Conservation (phyloP, 2,113 vertebrate genomes). For the Melanostigma gelatinosum region DNA sequence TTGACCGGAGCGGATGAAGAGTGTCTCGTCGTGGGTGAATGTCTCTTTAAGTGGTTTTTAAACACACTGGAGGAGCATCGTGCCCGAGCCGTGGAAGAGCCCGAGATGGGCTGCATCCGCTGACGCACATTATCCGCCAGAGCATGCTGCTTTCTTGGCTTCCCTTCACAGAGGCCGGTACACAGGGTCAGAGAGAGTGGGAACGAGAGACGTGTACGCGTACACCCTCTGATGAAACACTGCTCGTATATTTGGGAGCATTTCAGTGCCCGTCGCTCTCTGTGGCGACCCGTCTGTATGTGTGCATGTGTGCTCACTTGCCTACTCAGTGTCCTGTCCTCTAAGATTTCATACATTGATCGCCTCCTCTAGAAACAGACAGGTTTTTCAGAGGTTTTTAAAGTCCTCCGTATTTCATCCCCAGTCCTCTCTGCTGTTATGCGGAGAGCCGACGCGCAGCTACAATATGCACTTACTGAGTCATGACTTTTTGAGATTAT, state of each 20-base stretch:
- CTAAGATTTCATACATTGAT: slow-evolving; percentile 62
- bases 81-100: slow-evolving; percentile 56
- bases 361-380: slow-evolving; percentile 52
- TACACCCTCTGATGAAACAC: slow-evolving; percentile 69
- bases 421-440: slow-evolving; percentile 1
- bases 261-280: slow-evolving; percentile 27
- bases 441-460: slow-evolving; percentile 22
- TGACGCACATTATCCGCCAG: slow-evolving; percentile 73
- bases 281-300: slow-evolving; percentile 6
- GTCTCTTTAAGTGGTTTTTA: slow-evolving; percentile 64
- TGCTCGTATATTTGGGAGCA: slow-evolving; percentile 33
- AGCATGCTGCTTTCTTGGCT: slow-evolving; percentile 77
- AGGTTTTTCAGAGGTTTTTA: too few species aligned
- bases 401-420: slow-evolving; percentile 40
- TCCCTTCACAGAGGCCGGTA: slow-evolving; percentile 68
- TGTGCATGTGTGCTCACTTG: slow-evolving; percentile 23
- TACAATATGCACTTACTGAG: slow-evolving; percentile 41
- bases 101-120: slow-evolving; percentile 76
- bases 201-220: slow-evolving; percentile 67
- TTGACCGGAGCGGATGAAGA: slow-evolving; percentile 46
- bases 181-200: slow-evolving; percentile 78
- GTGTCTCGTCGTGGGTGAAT: slow-evolving; percentile 39
- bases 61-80: slow-evolving; percentile 50
- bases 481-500: slow-evolving; percentile 48
- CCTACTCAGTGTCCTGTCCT: slow-evolving; percentile 60